A percentile compares a stretch with the other conserved stretches of the same genome.
These are phyloP conservation scores for Stegana nigrithorax DNA, from an alignment of 2,888 invertebrate genomes.

Conservation along the genomic window DNA sequence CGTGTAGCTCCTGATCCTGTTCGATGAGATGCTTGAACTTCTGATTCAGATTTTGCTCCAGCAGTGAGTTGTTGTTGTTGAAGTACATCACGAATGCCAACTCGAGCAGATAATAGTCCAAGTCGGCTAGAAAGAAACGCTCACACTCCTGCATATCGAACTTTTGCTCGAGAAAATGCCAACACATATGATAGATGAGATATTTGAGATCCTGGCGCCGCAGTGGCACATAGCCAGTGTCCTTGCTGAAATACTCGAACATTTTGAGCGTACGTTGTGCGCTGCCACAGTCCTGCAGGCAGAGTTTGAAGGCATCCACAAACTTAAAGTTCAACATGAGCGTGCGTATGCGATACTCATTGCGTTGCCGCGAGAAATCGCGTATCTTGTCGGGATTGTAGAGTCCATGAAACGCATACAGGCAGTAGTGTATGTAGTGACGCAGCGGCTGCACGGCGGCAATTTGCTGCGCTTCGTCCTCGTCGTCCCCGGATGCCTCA, in stretches of 20 bases:
- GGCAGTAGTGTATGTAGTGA: constrained; percentile 68
- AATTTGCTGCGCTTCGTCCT: too few species aligned
- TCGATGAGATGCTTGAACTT: constrained; percentile 63
- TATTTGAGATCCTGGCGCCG: constrained; percentile 66
- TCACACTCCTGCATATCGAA: constrained; percentile 66
- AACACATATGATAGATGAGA: constrained; percentile 66
- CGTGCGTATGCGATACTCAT: constrained; percentile 66
- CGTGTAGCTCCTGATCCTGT: constrained; percentile 25
- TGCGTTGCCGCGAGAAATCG: constrained; percentile 57
- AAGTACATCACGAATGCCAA: constrained; percentile 68
- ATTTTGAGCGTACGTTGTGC: constrained; percentile 64
- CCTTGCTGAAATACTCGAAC: constrained; percentile 69
- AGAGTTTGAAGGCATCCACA: constrained; percentile 66
- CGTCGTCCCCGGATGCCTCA: constrained; percentile 33
- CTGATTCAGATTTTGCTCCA: constrained; percentile 65
- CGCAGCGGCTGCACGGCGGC: constrained; percentile 51
- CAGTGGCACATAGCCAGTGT: constrained; percentile 67
- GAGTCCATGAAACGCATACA: constrained; percentile 68
- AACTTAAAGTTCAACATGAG: constrained; percentile 68
- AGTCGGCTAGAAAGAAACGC: constrained; percentile 65
- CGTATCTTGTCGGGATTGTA: constrained; percentile 66
- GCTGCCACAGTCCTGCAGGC: constrained; percentile 60
- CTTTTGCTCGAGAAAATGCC: constrained; percentile 63
- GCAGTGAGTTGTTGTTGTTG: constrained; percentile 65
- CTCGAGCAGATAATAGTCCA: constrained; percentile 68